Base-by-base conservation (phyloP, 2,888 invertebrate genomes). In the Scrobipalpa atriplicella region DNA sequence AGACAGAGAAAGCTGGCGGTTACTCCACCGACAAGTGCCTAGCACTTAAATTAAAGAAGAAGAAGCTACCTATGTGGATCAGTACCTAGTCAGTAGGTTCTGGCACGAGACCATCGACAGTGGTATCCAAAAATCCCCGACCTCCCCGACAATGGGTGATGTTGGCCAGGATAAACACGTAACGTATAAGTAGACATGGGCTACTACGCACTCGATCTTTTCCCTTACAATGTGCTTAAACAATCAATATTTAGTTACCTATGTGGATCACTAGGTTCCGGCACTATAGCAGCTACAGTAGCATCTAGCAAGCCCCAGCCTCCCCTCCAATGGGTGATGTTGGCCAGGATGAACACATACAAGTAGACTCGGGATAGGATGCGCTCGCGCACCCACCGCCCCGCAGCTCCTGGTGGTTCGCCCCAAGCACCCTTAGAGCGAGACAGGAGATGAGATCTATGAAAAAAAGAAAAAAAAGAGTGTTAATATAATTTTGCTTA, bases 261-360 rank as follows among this genome's bases (percentile, higher is more conserved):
- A 66, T 89, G 85, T 39, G 85, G 84, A 67, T 90, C 81, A 0
- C 74, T 21, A 0, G 68, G 68, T 10, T 84, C 73, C 0, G 86
- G 87, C 3, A 85, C 54, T 3, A 86, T 90, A 2, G 94, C 94
- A 65, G 94, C 94, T 54, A 95, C 87, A 69, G 94, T 90, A 66
- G 93, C 81, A 74, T 97, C 97, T 73, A 97, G 89, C 5, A 95
- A 84, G 0, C 93, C 93, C 96, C 96, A 98, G n/a, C 96, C 95
- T 0, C 98, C 98, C 0, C 97, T 93, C 97, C 98, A 98, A 76
- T 97, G 96, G 89, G 97, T 97, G 18, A 97, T 96, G 85, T 96
- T 96, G 69, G 96, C 93, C 70, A 97, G 90, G 0, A 95, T 95
- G 83, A 96, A 97, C 65, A 95, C 83, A 72, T 94, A 94, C 0